Conservation (phyloP, 1,140 invertebrate genomes). For the Lanistes nyassanus region DNA sequence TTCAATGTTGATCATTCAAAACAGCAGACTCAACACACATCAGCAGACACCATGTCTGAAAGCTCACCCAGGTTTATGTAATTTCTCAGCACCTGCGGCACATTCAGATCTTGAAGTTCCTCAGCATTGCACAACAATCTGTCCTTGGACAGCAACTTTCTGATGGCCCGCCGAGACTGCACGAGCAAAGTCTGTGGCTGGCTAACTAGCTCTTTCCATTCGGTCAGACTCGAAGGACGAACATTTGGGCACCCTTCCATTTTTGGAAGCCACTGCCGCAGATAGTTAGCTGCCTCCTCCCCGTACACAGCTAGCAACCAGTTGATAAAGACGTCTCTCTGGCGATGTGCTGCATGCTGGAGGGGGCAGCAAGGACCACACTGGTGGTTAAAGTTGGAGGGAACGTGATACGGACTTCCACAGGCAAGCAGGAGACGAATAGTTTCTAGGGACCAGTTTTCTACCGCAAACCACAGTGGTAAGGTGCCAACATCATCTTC, state of each 20-base stretch:
- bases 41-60: constrained; percentile 16
- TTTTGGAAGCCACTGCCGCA: constrained; percentile 29
- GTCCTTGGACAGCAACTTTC: constrained; percentile 9
- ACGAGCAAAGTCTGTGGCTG: constrained; percentile 45
- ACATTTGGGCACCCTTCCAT: constrained; percentile 1
- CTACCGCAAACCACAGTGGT: constrained; percentile 59
- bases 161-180: constrained; percentile 43
- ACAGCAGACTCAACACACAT: not conserved
- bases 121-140: constrained; percentile 23
- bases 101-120: constrained; percentile 40
- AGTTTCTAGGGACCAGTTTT: constrained; percentile 43
- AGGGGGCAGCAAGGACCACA: constrained; percentile 54
- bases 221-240: not conserved
- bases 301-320: constrained; percentile 52
- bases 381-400: constrained; percentile 43
- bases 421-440: constrained; percentile 49
- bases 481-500: constrained; percentile 54
- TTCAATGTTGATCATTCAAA: too few relatives aligned
- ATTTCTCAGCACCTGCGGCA: constrained; percentile 46
- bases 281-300: constrained; percentile 48
- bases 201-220: constrained; percentile 27
- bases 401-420: constrained; percentile 45
- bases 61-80: constrained; percentile 52
- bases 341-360: constrained; percentile 51
- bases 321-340: constrained; percentile 43